Percentiles rank a stretch among this genome's conserved stretches.
These are phyloP conservation scores for Drosophila subpulchrella DNA, from an alignment of 1,140 invertebrate species.

Conservation along the genomic window DNA sequence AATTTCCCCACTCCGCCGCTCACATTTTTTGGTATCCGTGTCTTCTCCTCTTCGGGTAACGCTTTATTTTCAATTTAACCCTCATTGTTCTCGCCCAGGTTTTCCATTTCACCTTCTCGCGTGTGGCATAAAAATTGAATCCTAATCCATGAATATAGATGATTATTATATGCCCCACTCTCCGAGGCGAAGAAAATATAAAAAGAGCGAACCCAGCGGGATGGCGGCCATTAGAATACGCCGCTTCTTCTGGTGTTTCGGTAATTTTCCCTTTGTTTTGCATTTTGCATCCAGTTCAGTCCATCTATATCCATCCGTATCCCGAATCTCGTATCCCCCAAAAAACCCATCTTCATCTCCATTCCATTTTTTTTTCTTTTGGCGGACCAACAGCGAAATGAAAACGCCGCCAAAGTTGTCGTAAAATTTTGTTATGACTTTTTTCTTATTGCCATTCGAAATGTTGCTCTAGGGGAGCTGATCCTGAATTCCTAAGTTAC, in stretches of 20 bases:
- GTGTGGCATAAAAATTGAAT: slow-evolving; percentile 84
- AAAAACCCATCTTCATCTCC: background rate
- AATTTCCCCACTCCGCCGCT: slow-evolving; percentile 37
- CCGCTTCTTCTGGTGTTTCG: slow-evolving; percentile 15
- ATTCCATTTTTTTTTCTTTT: background rate
- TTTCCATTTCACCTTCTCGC: slow-evolving; percentile 41
- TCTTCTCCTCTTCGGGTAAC: slow-evolving; percentile 39
- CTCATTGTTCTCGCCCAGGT: slow-evolving; percentile 56
- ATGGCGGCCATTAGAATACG: slow-evolving; percentile 74
- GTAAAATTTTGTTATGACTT: slow-evolving; percentile 83
- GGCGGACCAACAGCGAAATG: slow-evolving; percentile 45
- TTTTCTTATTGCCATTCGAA: slow-evolving; percentile 78
- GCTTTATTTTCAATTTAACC: slow-evolving; percentile 84
- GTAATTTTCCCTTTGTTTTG: slow-evolving; percentile 79
- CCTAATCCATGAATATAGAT: slow-evolving; percentile 85
- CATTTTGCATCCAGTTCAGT: slow-evolving; percentile 61
- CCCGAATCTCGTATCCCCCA: background rate
- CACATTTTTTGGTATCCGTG: slow-evolving; percentile 6
- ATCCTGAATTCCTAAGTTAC: slow-evolving; percentile 59
- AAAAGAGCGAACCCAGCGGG: slow-evolving; percentile 51
- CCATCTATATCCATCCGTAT: slow-evolving; percentile 7
- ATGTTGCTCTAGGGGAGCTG: slow-evolving; percentile 48
- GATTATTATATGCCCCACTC: slow-evolving; percentile 79
- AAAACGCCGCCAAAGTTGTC: slow-evolving; percentile 78
- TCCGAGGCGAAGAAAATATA: background rate